Base-by-base conservation (phyloP, 30 jellyfish, hydroid and myxozoan genomes). In the Nemopilema nomurai region DNA sequence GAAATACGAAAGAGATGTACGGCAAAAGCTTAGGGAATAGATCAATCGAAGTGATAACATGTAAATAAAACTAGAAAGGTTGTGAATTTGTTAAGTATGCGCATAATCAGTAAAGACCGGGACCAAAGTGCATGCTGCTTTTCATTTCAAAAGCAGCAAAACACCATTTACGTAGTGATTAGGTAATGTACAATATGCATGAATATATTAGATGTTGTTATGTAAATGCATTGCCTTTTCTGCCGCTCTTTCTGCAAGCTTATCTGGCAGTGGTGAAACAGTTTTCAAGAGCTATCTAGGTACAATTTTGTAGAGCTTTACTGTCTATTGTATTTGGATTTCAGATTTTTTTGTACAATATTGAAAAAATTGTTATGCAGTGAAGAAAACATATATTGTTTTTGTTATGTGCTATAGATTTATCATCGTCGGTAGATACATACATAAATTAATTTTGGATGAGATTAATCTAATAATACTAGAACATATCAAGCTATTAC, bases 1-100 rank as follows among this genome's bases (percentile, higher is more conserved):
- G 69, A 87, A 77, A 70, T 76, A 87, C 72, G 93, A 71, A 52
- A 78, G 69, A 20, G 84, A 84, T 20, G 82, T 77, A 0, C 83
- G 80, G 31, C 77, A 76, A 28, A 41, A 75, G 20, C 76, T 52
- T 19, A 20, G 32, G 67, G 79, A 84, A 20, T 77, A 62, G 49
- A 18, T 8, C 65, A 23, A 41, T 49, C 17, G 66, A n/a, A 57
- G n/a, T 68, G 18, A 0, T 25, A 16, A 31, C 71, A 4, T 83
- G 91, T 83, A 83, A 83, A 83, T 83, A 83, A 29, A 30, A 28
- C 21, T 24, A 83, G 65, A 13, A 13, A 41, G 6, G 6, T 41
- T 41, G 57, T 41, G 57, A 41, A 41, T 41, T 41, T 41, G 57
- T 41, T 41, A 41, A 41, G 57, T 41, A 41, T 41, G 57, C 57